Evolutionary conservation across 2,888 invertebrate species (phyloP).

Genomic region (Tortrix viridana): DNA sequence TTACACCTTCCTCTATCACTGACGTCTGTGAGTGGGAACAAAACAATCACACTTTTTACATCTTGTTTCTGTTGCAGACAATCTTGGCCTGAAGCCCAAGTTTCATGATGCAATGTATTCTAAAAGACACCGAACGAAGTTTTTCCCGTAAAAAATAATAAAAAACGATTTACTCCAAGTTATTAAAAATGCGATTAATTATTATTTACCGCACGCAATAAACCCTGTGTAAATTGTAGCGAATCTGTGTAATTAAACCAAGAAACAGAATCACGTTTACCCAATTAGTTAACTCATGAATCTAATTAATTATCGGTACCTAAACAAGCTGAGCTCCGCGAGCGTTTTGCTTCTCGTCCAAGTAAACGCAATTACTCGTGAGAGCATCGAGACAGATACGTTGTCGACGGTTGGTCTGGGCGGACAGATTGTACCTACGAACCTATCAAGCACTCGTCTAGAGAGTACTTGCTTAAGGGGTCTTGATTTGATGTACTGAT

Average conservation of each 20-base stretch:
- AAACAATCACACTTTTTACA: constrained; percentile 4
- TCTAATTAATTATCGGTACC: constrained; percentile 37
- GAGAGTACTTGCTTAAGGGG: constrained; percentile 10
- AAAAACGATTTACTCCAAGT: constrained; percentile 1
- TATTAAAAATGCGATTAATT: constrained; percentile 13
- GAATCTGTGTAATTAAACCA: constrained; percentile 34
- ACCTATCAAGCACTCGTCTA: constrained; percentile 12
- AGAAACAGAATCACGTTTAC: constrained; percentile 34
- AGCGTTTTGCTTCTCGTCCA: constrained; percentile 19
- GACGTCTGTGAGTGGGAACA: neutral
- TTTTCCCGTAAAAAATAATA: too few species aligned
- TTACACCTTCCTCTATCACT: constrained; percentile 4
- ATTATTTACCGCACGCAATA: constrained; percentile 5
- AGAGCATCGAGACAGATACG: constrained; percentile 20
- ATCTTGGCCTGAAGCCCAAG: neutral
- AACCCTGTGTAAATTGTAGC: constrained; percentile 29
- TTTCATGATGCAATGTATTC: too few species aligned
- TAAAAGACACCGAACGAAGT: too few species aligned
- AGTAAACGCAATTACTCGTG: constrained; percentile 31
- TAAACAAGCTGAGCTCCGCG: constrained; percentile 19
- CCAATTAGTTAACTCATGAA: constrained; percentile 37
- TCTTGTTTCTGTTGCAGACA: neutral
- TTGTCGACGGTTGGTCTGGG: constrained; percentile 13
- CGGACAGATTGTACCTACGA: constrained; percentile 20
- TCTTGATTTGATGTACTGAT: neutral